These are phyloP conservation scores for Muntiacus muntjak DNA, from an alignment of 2,113 vertebrate genomes.

Conservation along the genomic window DNA sequence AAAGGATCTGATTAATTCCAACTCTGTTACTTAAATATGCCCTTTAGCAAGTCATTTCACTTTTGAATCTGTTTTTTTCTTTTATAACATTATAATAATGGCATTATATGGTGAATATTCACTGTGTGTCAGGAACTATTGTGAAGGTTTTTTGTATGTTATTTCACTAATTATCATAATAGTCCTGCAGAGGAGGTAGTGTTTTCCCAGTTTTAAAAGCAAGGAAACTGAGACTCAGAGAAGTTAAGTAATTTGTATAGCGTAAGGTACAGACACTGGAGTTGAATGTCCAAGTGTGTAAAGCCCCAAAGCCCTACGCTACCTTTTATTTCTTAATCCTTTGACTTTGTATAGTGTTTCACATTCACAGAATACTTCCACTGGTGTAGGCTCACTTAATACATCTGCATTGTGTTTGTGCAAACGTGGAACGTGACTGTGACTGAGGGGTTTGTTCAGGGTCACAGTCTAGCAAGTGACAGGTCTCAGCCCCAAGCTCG, in stretches of 20 bases:
- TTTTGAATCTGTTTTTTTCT: not conserved
- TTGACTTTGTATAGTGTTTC: not conserved
- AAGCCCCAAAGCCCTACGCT: not conserved
- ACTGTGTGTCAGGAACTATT: not conserved
- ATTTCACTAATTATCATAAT: not conserved
- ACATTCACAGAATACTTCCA: not conserved
- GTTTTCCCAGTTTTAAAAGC: not conserved
- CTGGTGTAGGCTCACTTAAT: not conserved
- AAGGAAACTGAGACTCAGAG: not conserved
- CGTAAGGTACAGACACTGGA: not conserved
- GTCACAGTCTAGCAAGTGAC: not conserved
- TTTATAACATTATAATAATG: not conserved
- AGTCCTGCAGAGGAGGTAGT: not conserved
- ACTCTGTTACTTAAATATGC: not conserved
- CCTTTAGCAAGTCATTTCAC: not conserved
- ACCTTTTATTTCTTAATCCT: not conserved
- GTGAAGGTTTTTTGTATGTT: not conserved
- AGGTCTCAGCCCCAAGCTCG: not conserved
- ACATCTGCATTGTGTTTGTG: not conserved
- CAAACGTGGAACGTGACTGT: not conserved
- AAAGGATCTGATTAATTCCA: not conserved
- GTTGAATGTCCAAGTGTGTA: not conserved
- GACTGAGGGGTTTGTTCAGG: not conserved
- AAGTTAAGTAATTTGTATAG: not conserved
- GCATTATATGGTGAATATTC: not conserved